These are phyloP conservation scores for Metridium senile DNA, from an alignment of 92 coral and sea anemone species.

Conservation along the genomic window DNA sequence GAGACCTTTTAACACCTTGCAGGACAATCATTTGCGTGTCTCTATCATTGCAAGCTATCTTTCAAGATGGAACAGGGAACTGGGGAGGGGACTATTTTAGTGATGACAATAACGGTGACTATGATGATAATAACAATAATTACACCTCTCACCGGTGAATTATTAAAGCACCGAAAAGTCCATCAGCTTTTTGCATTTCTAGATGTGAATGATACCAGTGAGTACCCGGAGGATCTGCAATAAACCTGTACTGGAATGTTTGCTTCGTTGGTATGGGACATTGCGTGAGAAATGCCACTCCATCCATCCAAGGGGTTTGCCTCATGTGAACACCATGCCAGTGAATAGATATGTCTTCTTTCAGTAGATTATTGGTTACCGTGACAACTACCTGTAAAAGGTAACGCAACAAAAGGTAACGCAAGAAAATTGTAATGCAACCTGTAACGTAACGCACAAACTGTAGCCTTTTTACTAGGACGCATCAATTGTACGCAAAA, in stretches of 20 bases:
- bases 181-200: constrained; percentile 77
- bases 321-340: constrained; percentile 83
- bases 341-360: constrained; percentile 67
- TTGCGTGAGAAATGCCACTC: constrained; percentile 74
- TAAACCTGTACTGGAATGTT: constrained; percentile 67
- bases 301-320: constrained; percentile 83
- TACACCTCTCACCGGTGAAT: constrained; percentile 29
- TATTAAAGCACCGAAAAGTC: constrained; percentile 78
- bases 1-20: too few relatives aligned
- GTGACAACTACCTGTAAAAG: constrained; percentile 46
- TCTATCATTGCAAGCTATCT: too few relatives aligned
- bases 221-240: constrained; percentile 76
- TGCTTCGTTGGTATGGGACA: constrained; percentile 64
- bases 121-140: background rate
- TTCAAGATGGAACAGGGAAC: too few relatives aligned
- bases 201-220: constrained; percentile 91
- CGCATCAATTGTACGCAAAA: too few relatives aligned
- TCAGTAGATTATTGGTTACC: constrained; percentile 52
- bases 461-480: too few relatives aligned
- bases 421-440: background rate
- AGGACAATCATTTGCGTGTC: too few relatives aligned
- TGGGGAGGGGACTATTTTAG: too few relatives aligned
- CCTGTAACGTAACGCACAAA: background rate
- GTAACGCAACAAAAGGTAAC: background rate
- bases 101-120: background rate